Evolutionary conservation across 2,888 invertebrate species (phyloP).

Genomic region (Dorcus hopei): DNA sequence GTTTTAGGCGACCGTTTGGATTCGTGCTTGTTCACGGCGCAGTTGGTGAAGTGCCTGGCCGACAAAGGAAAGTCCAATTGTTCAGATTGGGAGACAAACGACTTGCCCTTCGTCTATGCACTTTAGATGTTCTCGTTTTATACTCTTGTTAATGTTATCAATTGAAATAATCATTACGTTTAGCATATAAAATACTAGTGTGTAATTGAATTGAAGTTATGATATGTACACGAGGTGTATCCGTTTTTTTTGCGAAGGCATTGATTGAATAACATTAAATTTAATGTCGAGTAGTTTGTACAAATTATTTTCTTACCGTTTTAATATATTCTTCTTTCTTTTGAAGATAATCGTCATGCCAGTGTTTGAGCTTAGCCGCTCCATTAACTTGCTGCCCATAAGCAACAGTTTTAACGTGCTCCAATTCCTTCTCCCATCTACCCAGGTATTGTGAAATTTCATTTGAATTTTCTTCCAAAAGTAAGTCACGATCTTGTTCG

Average conservation of each 20-base stretch:
- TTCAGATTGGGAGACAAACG: slow-evolving; percentile 67
- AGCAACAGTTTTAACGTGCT: slow-evolving; percentile 46
- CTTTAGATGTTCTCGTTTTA: slow-evolving; percentile 1
- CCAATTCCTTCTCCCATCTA: slow-evolving; percentile 46
- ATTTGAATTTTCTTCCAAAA: slow-evolving; percentile 53
- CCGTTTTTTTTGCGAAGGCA: not conserved
- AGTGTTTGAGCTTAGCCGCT: slow-evolving; percentile 41
- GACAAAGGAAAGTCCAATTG: slow-evolving; percentile 72
- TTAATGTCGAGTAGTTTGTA: not conserved
- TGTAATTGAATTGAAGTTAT: not conserved
- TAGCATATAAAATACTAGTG: no score
- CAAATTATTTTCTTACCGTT: slow-evolving; percentile 40
- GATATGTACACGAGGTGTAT: not conserved
- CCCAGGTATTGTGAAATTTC: slow-evolving; percentile 53
- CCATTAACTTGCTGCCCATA: slow-evolving; percentile 39
- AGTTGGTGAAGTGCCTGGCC: slow-evolving; percentile 63
- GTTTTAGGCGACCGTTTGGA: slow-evolving; percentile 56
- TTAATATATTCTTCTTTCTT: slow-evolving; percentile 54
- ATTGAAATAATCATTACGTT: no score
- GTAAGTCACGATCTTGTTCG: slow-evolving; percentile 54
- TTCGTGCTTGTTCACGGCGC: slow-evolving; percentile 64
- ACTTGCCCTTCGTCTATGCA: slow-evolving; percentile 43
- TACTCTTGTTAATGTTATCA: not conserved
- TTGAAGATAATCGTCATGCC: slow-evolving; percentile 43
- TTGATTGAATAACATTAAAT: no score